A percentile compares a stretch with the other conserved stretches of the same genome.
phyloP scores from a whole-genome alignment of 2,113 vertebrate genomes.

The Corythornis cristatus region DNA sequence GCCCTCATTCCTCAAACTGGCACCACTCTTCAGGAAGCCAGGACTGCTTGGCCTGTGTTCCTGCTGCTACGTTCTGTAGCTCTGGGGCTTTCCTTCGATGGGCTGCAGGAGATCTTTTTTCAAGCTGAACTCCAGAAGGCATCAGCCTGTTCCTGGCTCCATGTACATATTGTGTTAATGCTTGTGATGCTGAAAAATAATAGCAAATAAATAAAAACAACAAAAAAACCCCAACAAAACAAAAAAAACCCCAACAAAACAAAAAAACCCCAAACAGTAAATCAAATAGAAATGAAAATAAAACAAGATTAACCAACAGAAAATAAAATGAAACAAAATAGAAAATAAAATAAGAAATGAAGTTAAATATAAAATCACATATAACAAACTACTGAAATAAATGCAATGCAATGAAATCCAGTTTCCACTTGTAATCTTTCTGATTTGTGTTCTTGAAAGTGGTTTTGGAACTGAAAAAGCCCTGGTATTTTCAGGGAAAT shows the following conservation, averaged over 20 bases:
- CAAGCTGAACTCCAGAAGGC: background rate
- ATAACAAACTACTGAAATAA: background rate
- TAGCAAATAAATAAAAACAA: too few relatives aligned
- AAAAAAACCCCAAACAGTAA: background rate
- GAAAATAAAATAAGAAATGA: background rate
- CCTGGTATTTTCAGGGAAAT: background rate
- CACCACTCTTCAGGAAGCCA: background rate
- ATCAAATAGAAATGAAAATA: background rate
- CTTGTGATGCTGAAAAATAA: background rate
- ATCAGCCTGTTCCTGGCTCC: background rate
- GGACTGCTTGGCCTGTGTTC: background rate
- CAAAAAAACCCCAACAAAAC: too few relatives aligned
- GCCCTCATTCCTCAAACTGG: background rate
- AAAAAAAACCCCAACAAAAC: too few relatives aligned
- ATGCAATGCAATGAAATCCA: background rate
- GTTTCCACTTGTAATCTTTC: background rate
- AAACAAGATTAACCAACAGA: background rate
- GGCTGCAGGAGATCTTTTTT: too few relatives aligned
- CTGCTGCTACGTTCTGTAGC: background rate
- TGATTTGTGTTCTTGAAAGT: background rate
- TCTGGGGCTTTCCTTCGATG: background rate
- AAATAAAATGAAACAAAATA: background rate
- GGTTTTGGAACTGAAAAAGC: background rate
- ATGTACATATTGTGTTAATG: background rate
- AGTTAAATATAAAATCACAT: background rate